Evolutionary conservation across 1,140 invertebrate species (phyloP).

Genomic region (Asobara japonica): DNA sequence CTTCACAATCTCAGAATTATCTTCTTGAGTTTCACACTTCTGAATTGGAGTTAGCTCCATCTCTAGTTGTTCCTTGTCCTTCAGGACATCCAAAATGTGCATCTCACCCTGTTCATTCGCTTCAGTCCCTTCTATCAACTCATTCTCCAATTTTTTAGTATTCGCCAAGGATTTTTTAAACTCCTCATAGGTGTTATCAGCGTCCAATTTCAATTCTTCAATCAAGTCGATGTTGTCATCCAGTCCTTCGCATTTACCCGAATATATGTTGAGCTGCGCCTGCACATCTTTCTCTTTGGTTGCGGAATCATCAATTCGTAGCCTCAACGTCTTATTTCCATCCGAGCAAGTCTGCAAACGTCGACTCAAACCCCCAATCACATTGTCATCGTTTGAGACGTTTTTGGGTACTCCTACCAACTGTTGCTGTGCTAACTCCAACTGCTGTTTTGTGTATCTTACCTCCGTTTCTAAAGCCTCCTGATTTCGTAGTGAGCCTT

Average conservation of each 20-base stretch:
- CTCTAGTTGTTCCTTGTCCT: slow-evolving; percentile 51
- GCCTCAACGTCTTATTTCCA: slow-evolving; percentile 51
- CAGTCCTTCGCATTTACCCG: slow-evolving; percentile 48
- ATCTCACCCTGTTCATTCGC: slow-evolving; percentile 47
- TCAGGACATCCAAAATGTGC: slow-evolving; percentile 51
- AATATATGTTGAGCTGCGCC: slow-evolving; percentile 47
- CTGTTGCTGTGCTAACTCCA: slow-evolving; percentile 46
- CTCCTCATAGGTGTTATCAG: slow-evolving; percentile 47
- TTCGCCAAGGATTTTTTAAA: slow-evolving; percentile 38
- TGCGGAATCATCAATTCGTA: slow-evolving; percentile 46
- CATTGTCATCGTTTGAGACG: slow-evolving; percentile 43
- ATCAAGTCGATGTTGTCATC: slow-evolving; percentile 52
- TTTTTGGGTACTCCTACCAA: slow-evolving; percentile 39
- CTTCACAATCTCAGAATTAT: slow-evolving; percentile 42
- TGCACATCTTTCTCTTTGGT: slow-evolving; percentile 41
- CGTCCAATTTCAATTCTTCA: slow-evolving; percentile 50
- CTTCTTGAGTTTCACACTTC: slow-evolving; percentile 37
- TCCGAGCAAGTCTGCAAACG: slow-evolving; percentile 44
- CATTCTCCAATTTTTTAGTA: slow-evolving; percentile 45
- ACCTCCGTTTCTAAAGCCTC: slow-evolving; percentile 49
- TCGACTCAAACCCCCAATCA: slow-evolving; percentile 41
- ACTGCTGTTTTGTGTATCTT: slow-evolving; percentile 45
- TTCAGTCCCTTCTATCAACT: slow-evolving; percentile 39
- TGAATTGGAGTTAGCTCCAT: slow-evolving; percentile 40
- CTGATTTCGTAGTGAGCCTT: slow-evolving; percentile 43